Evolutionary conservation across 2,888 invertebrate species (phyloP).

Genomic region (Rhamnusium bicolor): DNA sequence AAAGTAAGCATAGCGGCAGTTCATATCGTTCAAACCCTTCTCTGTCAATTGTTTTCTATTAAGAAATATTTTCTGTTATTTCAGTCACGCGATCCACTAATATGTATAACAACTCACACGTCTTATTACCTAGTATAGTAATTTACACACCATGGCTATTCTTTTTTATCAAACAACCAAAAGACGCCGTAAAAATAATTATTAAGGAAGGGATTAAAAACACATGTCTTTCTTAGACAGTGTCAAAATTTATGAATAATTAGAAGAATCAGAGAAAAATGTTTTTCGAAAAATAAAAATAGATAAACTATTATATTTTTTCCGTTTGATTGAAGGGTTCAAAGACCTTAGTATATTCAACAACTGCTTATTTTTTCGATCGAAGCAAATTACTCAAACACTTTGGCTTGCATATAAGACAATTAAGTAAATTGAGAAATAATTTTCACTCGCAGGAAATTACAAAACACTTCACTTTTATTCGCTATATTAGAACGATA

Average conservation of each 20-base stretch:
- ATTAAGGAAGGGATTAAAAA: too few species aligned
- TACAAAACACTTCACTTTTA: too few species aligned
- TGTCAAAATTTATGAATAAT: background rate
- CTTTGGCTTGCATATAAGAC: background rate
- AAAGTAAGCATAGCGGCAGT: conserved; percentile 40
- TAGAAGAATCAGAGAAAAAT: background rate
- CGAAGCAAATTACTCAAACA: background rate
- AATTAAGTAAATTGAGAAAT: background rate
- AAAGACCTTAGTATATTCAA: background rate
- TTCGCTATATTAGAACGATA: too few species aligned
- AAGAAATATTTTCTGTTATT: conserved; percentile 47
- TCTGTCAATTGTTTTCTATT: conserved; percentile 45
- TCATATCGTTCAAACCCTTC: conserved; percentile 38
- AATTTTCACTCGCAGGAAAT: too few species aligned
- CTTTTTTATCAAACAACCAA: background rate
- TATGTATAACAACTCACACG: conserved; percentile 31
- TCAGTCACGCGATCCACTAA: conserved; percentile 50
- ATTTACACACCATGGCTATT: conserved; percentile 12
- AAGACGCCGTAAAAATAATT: background rate
- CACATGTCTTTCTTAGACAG: too few species aligned
- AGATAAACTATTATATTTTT: background rate
- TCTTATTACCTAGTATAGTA: background rate
- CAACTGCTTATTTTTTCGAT: background rate
- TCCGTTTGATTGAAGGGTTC: background rate
- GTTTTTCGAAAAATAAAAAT: background rate